Evolutionary conservation across 2,797 vertebrate genomes (phyloP).

Genomic region (Dryobates pubescens): DNA sequence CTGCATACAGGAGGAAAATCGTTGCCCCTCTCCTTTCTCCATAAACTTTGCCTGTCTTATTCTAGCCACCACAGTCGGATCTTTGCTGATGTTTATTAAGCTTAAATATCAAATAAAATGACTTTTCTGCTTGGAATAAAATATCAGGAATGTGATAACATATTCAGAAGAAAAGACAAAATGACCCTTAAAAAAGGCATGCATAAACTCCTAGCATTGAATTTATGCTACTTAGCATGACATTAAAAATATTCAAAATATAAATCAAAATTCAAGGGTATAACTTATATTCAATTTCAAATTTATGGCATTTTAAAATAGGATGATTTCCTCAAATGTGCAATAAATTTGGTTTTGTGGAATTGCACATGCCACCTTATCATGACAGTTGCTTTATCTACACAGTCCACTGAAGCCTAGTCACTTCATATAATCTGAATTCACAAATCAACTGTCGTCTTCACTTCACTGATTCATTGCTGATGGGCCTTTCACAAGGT

Average conservation of each 20-base stretch:
- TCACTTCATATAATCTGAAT: constrained; percentile 92
- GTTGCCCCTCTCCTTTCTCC: not conserved
- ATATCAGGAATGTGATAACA: constrained; percentile 63
- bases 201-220: constrained; percentile 73
- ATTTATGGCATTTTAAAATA: constrained; percentile 98
- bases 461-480: constrained; percentile 86
- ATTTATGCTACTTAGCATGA: constrained; percentile 83
- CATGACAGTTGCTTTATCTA: constrained; percentile 88
- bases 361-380: constrained; percentile 87
- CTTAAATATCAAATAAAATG: constrained; percentile 49
- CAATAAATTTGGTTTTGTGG: constrained; percentile 91
- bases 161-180: constrained; percentile 72
- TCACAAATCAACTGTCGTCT: constrained; percentile 92
- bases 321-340: constrained; percentile 92
- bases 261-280: constrained; percentile 90
- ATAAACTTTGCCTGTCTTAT: constrained; percentile 23
- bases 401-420: constrained; percentile 83
- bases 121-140: constrained; percentile 70
- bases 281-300: constrained; percentile 89
- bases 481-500: constrained; percentile 84
- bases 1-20: not conserved
- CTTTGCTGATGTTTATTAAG: constrained; percentile 53
- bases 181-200: constrained; percentile 71
- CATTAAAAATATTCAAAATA: constrained; percentile 89
- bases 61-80: constrained; percentile 13